These are phyloP conservation scores for Chelmon rostratus DNA, from an alignment of 2,797 vertebrate genomes.

Conservation along the genomic window DNA sequence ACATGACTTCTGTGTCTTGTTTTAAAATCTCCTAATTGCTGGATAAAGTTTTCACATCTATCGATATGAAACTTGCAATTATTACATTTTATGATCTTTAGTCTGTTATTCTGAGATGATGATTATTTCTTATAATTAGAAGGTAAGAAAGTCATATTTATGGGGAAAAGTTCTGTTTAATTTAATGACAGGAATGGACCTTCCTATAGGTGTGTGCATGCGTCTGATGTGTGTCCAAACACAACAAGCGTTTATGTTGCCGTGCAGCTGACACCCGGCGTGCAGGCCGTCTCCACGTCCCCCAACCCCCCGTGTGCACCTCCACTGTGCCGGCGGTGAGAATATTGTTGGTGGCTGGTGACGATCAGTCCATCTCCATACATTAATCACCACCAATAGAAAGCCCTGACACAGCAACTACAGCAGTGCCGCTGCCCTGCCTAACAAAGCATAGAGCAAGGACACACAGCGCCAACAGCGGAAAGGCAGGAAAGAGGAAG, in stretches of 20 bases:
- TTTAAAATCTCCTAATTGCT: background rate
- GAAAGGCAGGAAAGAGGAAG: slow-evolving; percentile 63
- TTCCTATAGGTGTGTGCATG: background rate
- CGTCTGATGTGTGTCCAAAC: background rate
- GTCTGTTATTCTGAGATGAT: background rate
- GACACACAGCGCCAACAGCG: slow-evolving; percentile 96
- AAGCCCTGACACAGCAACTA: slow-evolving; percentile 98
- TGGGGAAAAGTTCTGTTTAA: rapidly evolving
- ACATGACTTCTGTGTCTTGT: background rate
- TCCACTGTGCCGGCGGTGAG: slow-evolving; percentile 88
- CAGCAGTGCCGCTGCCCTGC: slow-evolving; percentile 90
- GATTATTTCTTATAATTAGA: background rate
- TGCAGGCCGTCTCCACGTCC: slow-evolving; percentile 44
- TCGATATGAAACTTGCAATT: background rate
- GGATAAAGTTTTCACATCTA: background rate
- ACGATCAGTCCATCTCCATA: slow-evolving; percentile 93
- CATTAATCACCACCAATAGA: slow-evolving; percentile 99
- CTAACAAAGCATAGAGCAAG: slow-evolving; percentile 99
- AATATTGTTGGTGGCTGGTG: slow-evolving; percentile 95
- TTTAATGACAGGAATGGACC: background rate
- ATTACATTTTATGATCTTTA: background rate
- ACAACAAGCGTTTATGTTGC: slow-evolving; percentile 33
- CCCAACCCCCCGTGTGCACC: slow-evolving; percentile 61
- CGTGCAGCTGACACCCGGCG: slow-evolving; percentile 32
- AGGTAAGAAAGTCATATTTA: background rate